Base-by-base conservation (phyloP, 1,140 invertebrate species). In the Aphaenogaster rudis region DNA sequence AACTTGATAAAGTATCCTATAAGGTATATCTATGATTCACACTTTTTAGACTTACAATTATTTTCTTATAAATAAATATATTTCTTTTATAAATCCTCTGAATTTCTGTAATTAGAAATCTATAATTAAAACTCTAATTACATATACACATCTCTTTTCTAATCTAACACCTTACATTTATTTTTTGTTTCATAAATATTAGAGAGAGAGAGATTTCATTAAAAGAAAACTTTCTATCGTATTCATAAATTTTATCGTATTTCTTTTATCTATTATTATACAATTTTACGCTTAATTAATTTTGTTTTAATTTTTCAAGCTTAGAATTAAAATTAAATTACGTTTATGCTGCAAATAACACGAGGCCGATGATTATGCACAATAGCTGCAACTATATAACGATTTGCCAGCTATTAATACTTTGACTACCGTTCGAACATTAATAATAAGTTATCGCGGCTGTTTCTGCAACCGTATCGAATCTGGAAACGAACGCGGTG, bases 361-460 rank as follows among this genome's bases (percentile, higher is more conserved):
- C 7, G 50, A 39, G 6, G 28, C 2, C 9, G 8, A 28, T 9
- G 3, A 77, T 15, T 77, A 42, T 77, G 13, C n/a, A 45, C 54
- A 59, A 59, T 77, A 77, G 21, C 2, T 33, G 39, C 21, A 33
- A 63, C 13, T 78, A 13, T 45, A 5, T 63, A 66, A 79, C 4
- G 8, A 36, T n/a, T 36, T 52, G 17, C 9, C 9, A 48, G 7
- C 48, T 81, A 69, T 42, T 69, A 69, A 80, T 69, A 28, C 15
- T 54, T 28, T 54, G 1, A 28, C n/a, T 69, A 11, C 7, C 9
- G 64, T 54, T 9, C 8, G 21, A 69, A 54, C 3, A 81, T 81
- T 66, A 42, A 54, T 80, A 67, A 80, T 81, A 39, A 54, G 17
- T 42, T 54, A 81, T 81, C 59, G 5, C 15, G 50, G 13, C 9